These are phyloP conservation scores for Platyscelio sp. DNA, from an alignment of 2,888 invertebrate species.

Conservation along the genomic window DNA sequence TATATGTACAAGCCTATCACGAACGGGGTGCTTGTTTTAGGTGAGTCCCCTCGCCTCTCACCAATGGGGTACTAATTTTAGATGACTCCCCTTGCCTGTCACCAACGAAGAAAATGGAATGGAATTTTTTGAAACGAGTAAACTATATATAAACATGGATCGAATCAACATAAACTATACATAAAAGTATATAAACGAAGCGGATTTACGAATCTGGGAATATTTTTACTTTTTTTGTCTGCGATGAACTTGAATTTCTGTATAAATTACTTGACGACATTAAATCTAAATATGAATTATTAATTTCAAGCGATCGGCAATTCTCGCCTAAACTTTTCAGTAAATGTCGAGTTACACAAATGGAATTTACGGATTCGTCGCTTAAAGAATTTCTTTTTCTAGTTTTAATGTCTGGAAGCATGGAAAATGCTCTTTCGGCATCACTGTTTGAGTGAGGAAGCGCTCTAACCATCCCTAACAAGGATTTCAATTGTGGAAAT, in stretches of 20 bases:
- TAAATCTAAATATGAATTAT: not conserved
- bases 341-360: not conserved
- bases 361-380: not conserved
- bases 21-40: no score
- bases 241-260: no score
- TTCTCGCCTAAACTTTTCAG: not conserved
- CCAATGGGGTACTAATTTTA: no score
- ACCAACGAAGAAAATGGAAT: no score
- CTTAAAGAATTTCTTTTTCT: conserved; percentile 10
- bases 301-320: not conserved
- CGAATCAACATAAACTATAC: no score
- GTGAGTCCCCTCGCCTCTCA: no score
- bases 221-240: not conserved
- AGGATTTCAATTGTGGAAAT: not conserved
- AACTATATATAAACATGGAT: no score
- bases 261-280: not conserved
- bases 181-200: no score
- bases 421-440: conserved; percentile 18
- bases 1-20: no score
- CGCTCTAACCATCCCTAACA: conserved; percentile 11
- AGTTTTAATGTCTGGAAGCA: conserved; percentile 8
- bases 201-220: no score
- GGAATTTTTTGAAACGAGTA: no score
- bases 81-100: no score
- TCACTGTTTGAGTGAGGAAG: conserved; percentile 30